A percentile compares a stretch with the other conserved stretches of the same genome.
Conservation (phyloP, 2,888 invertebrate species). For the Metallyticus violacea region DNA sequence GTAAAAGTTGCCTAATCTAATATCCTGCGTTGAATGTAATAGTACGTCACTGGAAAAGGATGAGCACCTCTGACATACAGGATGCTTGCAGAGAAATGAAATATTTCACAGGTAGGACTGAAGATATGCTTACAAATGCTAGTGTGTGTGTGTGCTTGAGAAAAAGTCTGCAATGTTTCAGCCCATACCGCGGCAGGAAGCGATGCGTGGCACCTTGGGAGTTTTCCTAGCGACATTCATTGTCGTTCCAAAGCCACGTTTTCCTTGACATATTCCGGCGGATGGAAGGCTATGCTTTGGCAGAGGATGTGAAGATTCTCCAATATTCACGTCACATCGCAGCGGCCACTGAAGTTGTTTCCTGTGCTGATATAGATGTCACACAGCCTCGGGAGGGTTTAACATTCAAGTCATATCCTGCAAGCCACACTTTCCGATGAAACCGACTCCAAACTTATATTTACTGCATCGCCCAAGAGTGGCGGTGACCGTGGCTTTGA, state of each 20-base stretch:
- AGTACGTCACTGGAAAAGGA: too few relatives aligned
- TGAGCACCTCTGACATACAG: too few relatives aligned
- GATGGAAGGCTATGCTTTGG: neutral
- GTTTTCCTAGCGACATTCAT: too few relatives aligned
- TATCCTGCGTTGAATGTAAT: too few relatives aligned
- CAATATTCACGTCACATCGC: neutral
- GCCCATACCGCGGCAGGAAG: neutral
- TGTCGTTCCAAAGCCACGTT: neutral
- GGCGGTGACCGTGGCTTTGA: too few relatives aligned
- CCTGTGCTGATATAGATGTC: neutral
- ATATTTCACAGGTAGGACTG: neutral
- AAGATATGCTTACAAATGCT: too few relatives aligned
- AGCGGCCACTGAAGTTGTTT: neutral
- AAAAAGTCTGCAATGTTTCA: too few relatives aligned
- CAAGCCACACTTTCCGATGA: neutral
- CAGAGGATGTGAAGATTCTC: neutral
- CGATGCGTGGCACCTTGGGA: neutral
- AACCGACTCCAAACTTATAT: too few relatives aligned
- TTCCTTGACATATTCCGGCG: neutral
- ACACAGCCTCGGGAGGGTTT: neutral
- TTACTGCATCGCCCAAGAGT: too few relatives aligned
- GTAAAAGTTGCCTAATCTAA: too few relatives aligned
- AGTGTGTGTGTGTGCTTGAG: neutral
- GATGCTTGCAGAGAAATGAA: neutral
- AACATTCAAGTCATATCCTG: neutral